Evolutionary conservation across 37 sponge, comb jelly and placozoan genomes (phyloP), one percentile per base, ranked within the genome.

Genomic region (Amphimedon queenslandica): DNA sequence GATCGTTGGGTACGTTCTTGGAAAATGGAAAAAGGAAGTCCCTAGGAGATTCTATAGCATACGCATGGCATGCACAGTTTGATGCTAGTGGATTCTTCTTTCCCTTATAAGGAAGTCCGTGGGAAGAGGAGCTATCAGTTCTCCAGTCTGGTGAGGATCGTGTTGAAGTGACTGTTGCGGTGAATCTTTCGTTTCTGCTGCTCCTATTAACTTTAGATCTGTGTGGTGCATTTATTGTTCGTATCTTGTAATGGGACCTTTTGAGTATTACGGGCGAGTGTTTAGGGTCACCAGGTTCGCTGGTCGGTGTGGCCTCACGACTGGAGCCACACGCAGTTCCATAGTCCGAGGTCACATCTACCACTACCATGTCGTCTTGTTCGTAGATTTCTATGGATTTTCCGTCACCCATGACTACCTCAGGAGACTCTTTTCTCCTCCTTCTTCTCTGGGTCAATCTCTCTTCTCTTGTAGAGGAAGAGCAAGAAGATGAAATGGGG

Each of bases 21-120:
- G 23, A 13, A 18, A 13, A 18, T 6, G 61, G 61, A n/a, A 60
- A n/a, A 6, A 60, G 61, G 24, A 60, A n/a, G 5, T 13, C 61
- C 23, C 61, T 13, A 25, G 61, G 28, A 6, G 21, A 5, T n/a
- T 60, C 61, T n/a, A 60, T 60, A 25, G 61, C 76, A 32, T 65
- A 76, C 2, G 27, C 53, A 64, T 76, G 76, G 23, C 76, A 76
- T 24, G 30, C 29, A 40, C 76, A 76, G 42, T 58, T 16, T 16
- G 31, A 41, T 2, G 76, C 63, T 42, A 76, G 66, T 25, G 76
- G 76, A 24, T 63, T 63, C 6, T 40, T 6, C 5, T 11, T 25
- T 60, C 61, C 53, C 5, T 25, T 35, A 40, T 76, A 76, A 11
- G 76, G 76, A 13, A 76, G 66, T 60, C 61, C 61, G 13, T 47